A percentile compares a stretch with the other conserved stretches of the same genome.
phyloP scores from a whole-genome alignment of 2,113 vertebrate genomes.

The Synchiropus splendidus region DNA sequence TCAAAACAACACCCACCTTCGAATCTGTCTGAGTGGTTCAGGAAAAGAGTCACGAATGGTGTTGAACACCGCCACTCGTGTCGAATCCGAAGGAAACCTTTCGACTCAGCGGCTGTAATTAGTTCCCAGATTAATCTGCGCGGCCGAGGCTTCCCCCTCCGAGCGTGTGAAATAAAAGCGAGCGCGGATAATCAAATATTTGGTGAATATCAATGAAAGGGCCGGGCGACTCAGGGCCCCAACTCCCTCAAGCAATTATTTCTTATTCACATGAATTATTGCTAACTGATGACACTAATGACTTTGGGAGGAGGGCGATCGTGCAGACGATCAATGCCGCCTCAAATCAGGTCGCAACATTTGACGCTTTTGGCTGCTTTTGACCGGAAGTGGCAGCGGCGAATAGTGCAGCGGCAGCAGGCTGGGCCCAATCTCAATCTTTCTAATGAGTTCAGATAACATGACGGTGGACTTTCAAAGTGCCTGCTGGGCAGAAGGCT shows the following conservation, averaged over 20 bases:
- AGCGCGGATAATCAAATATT: slow-evolving; percentile 67
- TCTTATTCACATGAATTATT: slow-evolving; percentile 89
- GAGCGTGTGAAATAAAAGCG: slow-evolving; percentile 61
- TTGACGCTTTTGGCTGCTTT: slow-evolving; percentile 27
- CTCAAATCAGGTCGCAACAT: slow-evolving; percentile 65
- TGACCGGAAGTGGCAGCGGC: slow-evolving; percentile 18
- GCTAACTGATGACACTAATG: slow-evolving; percentile 89
- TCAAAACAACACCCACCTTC: slow-evolving; percentile 2
- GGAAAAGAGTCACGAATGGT: slow-evolving; percentile 37
- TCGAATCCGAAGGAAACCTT: slow-evolving; percentile 58
- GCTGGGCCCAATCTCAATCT: too few species aligned
- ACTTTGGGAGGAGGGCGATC: slow-evolving; percentile 80
- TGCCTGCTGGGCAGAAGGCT: too few species aligned
- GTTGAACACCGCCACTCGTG: slow-evolving; percentile 65
- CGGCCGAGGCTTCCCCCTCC: slow-evolving; percentile 53
- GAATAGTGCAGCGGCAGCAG: slow-evolving; percentile 4
- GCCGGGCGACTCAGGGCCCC: slow-evolving; percentile 71
- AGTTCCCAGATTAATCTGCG: slow-evolving; percentile 65
- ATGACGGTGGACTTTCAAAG: too few species aligned
- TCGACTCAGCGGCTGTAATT: slow-evolving; percentile 68
- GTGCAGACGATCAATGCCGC: slow-evolving; percentile 63
- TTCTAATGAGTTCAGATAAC: too few species aligned
- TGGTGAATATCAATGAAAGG: slow-evolving; percentile 80
- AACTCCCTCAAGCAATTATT: slow-evolving; percentile 89
- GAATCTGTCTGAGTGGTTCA: too few species aligned